Evolutionary conservation across 2,888 invertebrate species (phyloP).

Genomic region (Lasioglossum morio): DNA sequence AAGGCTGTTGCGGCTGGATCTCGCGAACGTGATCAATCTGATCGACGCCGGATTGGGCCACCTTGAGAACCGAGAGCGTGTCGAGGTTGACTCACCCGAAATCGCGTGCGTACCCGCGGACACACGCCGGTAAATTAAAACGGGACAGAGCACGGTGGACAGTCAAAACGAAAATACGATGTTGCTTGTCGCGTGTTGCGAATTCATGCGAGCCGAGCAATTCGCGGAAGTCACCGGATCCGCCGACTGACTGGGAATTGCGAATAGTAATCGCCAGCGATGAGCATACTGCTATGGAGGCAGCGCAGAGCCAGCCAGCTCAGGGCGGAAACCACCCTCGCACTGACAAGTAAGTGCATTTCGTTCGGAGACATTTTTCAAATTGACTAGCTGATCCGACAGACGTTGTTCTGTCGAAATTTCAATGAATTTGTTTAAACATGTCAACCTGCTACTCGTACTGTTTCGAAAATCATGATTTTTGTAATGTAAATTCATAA

Average conservation of each 20-base stretch:
- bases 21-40: conserved; percentile 30
- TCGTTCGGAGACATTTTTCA: not conserved
- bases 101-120: not conserved
- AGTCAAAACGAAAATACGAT: conserved; percentile 1
- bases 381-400: not conserved
- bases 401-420: too few species aligned
- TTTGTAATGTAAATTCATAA: too few species aligned
- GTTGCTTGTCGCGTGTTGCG: not conserved
- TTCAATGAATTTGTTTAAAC: too few species aligned
- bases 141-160: not conserved
- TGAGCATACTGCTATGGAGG: conserved; percentile 81
- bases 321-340: conserved; percentile 64
- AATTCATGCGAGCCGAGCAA: not conserved
- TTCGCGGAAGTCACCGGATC: not conserved
- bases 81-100: conserved; percentile 35
- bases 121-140: not conserved
- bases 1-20: conserved; percentile 20
- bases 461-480: too few species aligned
- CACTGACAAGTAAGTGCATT: conserved; percentile 72
- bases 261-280: conserved; percentile 45
- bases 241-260: not conserved
- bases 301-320: conserved; percentile 76
- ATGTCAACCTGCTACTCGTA: too few species aligned
- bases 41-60: conserved; percentile 31
- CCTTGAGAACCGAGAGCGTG: conserved; percentile 38